Conservation (phyloP, 2,888 invertebrate genomes). For the Drosophila testacea region DNA sequence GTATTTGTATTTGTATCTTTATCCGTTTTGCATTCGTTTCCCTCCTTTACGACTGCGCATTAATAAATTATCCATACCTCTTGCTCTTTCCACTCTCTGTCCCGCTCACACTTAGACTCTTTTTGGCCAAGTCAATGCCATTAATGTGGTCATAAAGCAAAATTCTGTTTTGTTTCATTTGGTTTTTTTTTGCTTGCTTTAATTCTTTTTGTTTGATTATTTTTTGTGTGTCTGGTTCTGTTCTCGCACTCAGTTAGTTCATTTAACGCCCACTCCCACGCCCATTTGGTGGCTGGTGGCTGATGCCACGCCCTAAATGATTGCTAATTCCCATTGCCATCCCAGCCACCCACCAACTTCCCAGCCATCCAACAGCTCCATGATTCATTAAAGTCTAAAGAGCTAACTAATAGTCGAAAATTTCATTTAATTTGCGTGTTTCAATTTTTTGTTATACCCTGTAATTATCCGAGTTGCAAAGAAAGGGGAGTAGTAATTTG, state of each 20-base stretch:
- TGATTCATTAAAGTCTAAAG: conserved; percentile 76
- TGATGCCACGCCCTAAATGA: conserved; percentile 43
- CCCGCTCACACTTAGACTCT: not conserved
- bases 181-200: not conserved
- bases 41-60: conserved; percentile 64
- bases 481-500: not conserved
- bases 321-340: conserved; percentile 32
- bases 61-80: conserved; percentile 51
- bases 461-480: not conserved
- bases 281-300: conserved; percentile 33
- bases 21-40: conserved; percentile 41
- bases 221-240: conserved; percentile 19
- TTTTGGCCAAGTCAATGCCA: conserved; percentile 60
- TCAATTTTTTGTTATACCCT: conserved; percentile 50
- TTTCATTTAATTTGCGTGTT: conserved; percentile 65
- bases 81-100: not conserved
- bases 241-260: conserved; percentile 41
- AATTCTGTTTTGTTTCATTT: conserved; percentile 27
- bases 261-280: conserved; percentile 56
- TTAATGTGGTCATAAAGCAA: conserved; percentile 68
- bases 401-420: conserved; percentile 72
- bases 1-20: conserved; percentile 13
- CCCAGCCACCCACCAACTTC: not conserved
- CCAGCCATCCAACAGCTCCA: conserved; percentile 28
- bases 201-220: conserved; percentile 6